Conservation (phyloP, 2,888 invertebrate species). For the Cryptocephalus moraei region DNA sequence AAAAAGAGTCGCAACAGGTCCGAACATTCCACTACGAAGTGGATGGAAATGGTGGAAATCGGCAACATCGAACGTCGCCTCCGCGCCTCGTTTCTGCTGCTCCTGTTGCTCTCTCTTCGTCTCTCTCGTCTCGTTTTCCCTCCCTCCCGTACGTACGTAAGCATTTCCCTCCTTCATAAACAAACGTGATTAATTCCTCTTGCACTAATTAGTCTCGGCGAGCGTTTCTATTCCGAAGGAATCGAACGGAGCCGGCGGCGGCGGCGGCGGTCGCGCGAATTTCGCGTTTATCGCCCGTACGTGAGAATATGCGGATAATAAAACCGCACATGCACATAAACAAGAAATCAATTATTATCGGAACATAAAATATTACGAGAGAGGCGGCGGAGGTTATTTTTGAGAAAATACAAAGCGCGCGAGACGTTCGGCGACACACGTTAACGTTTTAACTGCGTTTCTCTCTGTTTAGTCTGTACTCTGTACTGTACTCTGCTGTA, state of each 20-base stretch:
- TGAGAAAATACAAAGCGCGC: neutral
- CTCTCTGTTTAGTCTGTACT: too few species aligned
- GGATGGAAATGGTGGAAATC: too few species aligned
- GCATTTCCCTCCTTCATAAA: neutral
- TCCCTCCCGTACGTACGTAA: neutral
- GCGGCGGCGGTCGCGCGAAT: too few species aligned
- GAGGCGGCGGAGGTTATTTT: neutral
- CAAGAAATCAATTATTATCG: neutral
- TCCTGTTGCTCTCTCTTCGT: neutral
- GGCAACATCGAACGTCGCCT: too few species aligned
- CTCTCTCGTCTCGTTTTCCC: constrained; percentile 2
- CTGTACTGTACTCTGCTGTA: too few species aligned
- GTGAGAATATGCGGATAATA: neutral
- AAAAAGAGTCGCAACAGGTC: too few species aligned
- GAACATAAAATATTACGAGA: neutral
- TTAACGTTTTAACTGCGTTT: too few species aligned
- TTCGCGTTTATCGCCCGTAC: neutral
- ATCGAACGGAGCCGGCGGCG: too few species aligned
- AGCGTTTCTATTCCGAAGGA: constrained; percentile 2
- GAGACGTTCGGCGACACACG: too few species aligned
- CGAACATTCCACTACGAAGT: too few species aligned
- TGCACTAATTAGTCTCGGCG: constrained; percentile 2
- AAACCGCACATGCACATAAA: neutral
- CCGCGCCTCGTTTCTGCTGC: neutral
- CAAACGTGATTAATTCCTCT: neutral